These are phyloP conservation scores for silkworm (Bombyx mori) DNA, from an alignment of 1,140 invertebrate species.

Conservation along the genomic window ASM3026992v2 NC_085121.1:12892501-12893000, in stretches of 20 bases:
- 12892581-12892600: slow-evolving; percentile 44
- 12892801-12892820: slow-evolving; percentile 97
- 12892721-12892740: slow-evolving; percentile 96
- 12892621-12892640: slow-evolving; percentile 73
- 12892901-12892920: slow-evolving; percentile 88
- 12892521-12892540: slow-evolving; percentile 32
- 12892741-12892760: slow-evolving; percentile 91
- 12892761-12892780: slow-evolving; percentile 94
- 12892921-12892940: slow-evolving; percentile 95
- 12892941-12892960: slow-evolving; percentile 99
- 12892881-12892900: slow-evolving; percentile 96
- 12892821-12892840: slow-evolving; percentile 99
- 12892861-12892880: slow-evolving; percentile 92
- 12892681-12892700: slow-evolving; percentile 95
- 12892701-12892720: slow-evolving; percentile 99
- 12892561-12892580: slow-evolving; percentile 74
- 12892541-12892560: slow-evolving; percentile 73
- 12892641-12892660: slow-evolving; percentile 79
- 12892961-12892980: slow-evolving; percentile 98
- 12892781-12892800: slow-evolving; percentile 98
- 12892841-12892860: slow-evolving; percentile 99
- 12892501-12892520: slow-evolving; percentile 61
- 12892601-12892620: slow-evolving; percentile 48
- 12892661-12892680: slow-evolving; percentile 82
- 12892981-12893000: slow-evolving; percentile 96